Conservation (phyloP, 1,140 invertebrate species). For the Neocloeon triangulifer region DNA sequence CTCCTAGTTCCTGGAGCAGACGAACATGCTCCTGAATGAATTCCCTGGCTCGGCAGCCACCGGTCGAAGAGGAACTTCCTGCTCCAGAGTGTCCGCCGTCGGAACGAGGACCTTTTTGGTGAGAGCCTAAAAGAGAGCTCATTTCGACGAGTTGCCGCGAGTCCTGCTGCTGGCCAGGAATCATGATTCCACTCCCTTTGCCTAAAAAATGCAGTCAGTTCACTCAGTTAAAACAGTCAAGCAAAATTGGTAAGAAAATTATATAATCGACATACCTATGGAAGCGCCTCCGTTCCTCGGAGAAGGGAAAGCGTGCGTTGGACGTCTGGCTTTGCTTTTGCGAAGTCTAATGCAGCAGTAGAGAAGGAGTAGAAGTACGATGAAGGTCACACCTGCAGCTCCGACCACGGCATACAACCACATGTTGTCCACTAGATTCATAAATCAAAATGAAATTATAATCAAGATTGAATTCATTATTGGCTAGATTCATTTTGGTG, state of each 20-base stretch:
- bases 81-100: constrained; percentile 23
- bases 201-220: not conserved
- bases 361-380: constrained; percentile 22
- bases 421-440: constrained; percentile 20
- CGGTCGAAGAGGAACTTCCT: no score
- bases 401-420: constrained; percentile 31
- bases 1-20: constrained; percentile 84
- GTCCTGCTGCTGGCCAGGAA: constrained; percentile 9
- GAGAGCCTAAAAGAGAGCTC: constrained; percentile 44
- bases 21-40: constrained; percentile 48
- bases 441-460: no score
- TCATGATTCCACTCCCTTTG: constrained; percentile 8
- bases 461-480: no score
- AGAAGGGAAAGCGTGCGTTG: not conserved
- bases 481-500: no score
- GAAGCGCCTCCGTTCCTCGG: not conserved
- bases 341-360: constrained; percentile 17
- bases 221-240: not conserved
- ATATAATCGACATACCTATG: no score
- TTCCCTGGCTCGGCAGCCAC: constrained; percentile 28
- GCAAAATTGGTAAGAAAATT: no score
- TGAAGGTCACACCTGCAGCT: constrained; percentile 19
- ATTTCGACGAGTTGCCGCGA: constrained; percentile 44
- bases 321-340: constrained; percentile 4
- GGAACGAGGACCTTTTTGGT: constrained; percentile 22